These are phyloP conservation scores for Tragelaphus oryx DNA, from an alignment of 2,797 vertebrate species.

Conservation along the genomic window DNA sequence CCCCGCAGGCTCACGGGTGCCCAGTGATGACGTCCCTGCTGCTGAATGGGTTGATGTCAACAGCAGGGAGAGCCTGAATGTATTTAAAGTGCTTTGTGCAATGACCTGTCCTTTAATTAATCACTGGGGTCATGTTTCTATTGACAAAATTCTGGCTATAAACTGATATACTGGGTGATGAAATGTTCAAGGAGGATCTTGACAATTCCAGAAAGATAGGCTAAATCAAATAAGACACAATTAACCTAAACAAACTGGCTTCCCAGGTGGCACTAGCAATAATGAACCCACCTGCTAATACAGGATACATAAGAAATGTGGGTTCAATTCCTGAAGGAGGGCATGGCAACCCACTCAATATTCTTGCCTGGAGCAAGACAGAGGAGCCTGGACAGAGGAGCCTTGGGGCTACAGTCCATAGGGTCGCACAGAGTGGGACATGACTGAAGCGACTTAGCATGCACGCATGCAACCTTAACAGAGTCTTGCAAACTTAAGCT, in stretches of 20 bases:
- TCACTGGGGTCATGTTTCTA: background rate
- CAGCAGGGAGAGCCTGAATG: background rate
- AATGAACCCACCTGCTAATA: background rate
- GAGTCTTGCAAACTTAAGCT: background rate
- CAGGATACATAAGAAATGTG: background rate
- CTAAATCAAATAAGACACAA: background rate
- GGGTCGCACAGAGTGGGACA: too few species aligned
- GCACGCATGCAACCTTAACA: background rate
- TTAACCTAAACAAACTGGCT: background rate
- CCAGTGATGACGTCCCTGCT: background rate
- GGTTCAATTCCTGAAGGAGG: background rate
- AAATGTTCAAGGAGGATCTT: background rate
- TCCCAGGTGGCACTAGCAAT: background rate
- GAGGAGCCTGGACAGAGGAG: background rate
- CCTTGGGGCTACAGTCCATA: background rate
- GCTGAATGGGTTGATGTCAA: background rate
- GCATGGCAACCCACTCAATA: background rate
- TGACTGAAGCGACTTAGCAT: accelerated
- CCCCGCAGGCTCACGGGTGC: background rate
- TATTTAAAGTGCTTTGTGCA: background rate
- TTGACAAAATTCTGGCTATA: background rate
- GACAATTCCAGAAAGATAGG: background rate
- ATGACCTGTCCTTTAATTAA: conserved; percentile 25
- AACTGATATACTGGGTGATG: background rate
- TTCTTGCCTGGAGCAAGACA: background rate